A percentile compares a stretch with the other conserved stretches of the same genome.
Evolutionary conservation across 2,888 invertebrate genomes (phyloP).

Genomic region (Seira ritae): DNA sequence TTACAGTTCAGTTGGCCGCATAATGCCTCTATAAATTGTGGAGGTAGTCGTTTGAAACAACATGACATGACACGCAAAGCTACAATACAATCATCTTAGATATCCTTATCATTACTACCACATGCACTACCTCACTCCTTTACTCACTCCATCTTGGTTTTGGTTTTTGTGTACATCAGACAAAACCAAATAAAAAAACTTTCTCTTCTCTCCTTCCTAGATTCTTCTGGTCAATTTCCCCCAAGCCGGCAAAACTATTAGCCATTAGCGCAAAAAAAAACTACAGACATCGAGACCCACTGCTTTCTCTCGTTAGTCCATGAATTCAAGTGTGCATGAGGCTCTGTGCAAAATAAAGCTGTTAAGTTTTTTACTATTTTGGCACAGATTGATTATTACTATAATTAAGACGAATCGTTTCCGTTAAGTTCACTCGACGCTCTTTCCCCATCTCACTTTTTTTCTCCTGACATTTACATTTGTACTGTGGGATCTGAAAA

Average conservation of each 20-base stretch:
- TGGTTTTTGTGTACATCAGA: too few species aligned
- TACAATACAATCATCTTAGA: not conserved
- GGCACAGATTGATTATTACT: slow-evolving; percentile 66
- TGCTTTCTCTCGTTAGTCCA: too few species aligned
- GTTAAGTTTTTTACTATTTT: slow-evolving; percentile 30
- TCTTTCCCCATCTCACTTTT: slow-evolving; percentile 40
- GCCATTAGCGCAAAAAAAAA: not conserved
- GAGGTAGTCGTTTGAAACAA: too few species aligned
- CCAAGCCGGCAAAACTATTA: not conserved
- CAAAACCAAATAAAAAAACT: not conserved
- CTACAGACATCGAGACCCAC: too few species aligned
- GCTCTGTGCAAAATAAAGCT: not conserved
- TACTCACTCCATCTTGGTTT: too few species aligned
- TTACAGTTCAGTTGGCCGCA: not conserved
- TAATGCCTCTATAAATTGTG: too few species aligned
- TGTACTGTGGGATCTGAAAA: not conserved
- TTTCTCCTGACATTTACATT: not conserved
- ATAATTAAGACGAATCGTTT: slow-evolving; percentile 65
- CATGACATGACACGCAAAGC: slow-evolving; percentile 6
- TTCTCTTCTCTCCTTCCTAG: not conserved
- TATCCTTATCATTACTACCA: not conserved
- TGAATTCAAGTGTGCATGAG: too few species aligned
- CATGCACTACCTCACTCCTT: too few species aligned
- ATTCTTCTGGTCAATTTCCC: slow-evolving; percentile 13
- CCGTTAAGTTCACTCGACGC: slow-evolving; percentile 48